Evolutionary conservation across 2,888 invertebrate species (phyloP), one percentile per base, ranked within the genome.

Genomic region (Acanthosepion lycidas): DNA sequence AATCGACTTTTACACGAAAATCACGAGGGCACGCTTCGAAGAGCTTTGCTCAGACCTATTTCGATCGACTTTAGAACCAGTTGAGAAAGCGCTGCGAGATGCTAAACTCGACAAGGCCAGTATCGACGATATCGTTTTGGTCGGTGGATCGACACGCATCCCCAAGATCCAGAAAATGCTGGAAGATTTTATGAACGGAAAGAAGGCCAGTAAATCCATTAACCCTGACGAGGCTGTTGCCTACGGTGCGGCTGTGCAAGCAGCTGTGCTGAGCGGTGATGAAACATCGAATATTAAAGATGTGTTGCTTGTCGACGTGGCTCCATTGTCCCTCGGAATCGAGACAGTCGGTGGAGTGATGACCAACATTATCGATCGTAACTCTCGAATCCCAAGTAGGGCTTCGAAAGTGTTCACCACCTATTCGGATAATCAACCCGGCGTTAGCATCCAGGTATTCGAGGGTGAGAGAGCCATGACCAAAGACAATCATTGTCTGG

Each of bases 151-250:
- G 93, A 99, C 99, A 78, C 98, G 99, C 97, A 99, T 99, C 97
- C 99, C 99, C 94, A 99, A 99, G 98, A 99, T 99, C 96, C 99
- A 99, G 98, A 99, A 99, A 97, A 98, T 99, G 95, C 98, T 99
- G 95, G 99, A 99, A 94, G 96, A 96, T 42, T 97, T 96, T 95
- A 96, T 96, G 96, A 95, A 95, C 94, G 98, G 98, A 20, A 99
- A 99, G 98, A 99, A 99, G 98, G 98, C 99, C 96, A 99, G 99
- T 98, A 99, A 99, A 97, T 98, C 98, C 91, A 99, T 99, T 98
- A 99, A 99, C 97, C 99, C 99, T 33, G 99, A 99, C 97, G 99
- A 99, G 98, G 99, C 99, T 96, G 99, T 99, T 28, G 99, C 99
- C 15, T 99, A 96, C 93, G 96, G 96, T 64, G 96, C 96, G 23